Base-by-base conservation (phyloP, 92 coral and sea anemone species). In the Porites cylindrica region DNA sequence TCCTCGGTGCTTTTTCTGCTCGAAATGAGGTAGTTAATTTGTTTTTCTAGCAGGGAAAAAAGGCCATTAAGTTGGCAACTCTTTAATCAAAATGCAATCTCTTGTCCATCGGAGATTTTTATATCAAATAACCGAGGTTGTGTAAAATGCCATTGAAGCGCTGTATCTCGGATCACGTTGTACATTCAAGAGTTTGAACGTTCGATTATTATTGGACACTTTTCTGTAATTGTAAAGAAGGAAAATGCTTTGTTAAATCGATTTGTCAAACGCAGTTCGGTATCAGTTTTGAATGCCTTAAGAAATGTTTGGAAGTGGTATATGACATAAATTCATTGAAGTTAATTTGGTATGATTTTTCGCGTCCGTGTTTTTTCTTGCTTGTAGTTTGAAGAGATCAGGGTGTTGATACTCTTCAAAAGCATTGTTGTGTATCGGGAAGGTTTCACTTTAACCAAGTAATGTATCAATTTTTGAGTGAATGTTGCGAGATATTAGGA, bases 101-200 rank as follows among this genome's bases (percentile, higher is more conserved):
- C 81, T 61, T 81, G 93, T 86, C 83, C 72, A 76, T 81, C 82
- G 72, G 83, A 72, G 74, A 73, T 72, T 90, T 38, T 86, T 90
- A 80, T 75, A 90, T 87, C 91, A 62, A 90, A 70, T 86, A 82
- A 81, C 91, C 80, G 59, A 81, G 73, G 62, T 82, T 82, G 86
- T 78, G 76, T 53, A 74, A 74, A 88, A 66, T 85, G 61, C 87
- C 87, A 60, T 83, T 74, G 87, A 83, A 74, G 72, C 54, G 80
- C 65, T 82, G 86, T 82, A 82, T 63, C 81, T 17, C 74, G 24
- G 43, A 62, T 83, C 74, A 66, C 73, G 78, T 17, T 26, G 43
- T 1, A 80, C 8, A 17, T 7, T 66, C 26, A 32, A 43, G 18
- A 38, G 50, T 24, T 52, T 8, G 11, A 32, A 51, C 1, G 26